A percentile compares a stretch with the other conserved stretches of the same genome.
Evolutionary conservation across 1,140 invertebrate species (phyloP).

Genomic region (Drosophila repleta): DNA sequence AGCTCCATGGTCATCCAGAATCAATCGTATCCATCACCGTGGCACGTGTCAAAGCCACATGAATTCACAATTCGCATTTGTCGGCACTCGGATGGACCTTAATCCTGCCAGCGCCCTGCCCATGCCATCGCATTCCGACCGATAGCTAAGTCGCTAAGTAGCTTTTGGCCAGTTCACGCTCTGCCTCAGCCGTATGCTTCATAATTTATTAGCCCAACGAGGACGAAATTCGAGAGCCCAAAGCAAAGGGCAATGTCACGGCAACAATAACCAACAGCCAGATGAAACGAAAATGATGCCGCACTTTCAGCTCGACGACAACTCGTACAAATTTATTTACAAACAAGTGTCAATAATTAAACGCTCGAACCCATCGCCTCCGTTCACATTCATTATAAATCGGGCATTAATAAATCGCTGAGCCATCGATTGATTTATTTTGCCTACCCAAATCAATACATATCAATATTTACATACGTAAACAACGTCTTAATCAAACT

Average conservation of each 20-base stretch:
- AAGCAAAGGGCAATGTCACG: conserved; percentile 10
- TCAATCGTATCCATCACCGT: conserved; percentile 15
- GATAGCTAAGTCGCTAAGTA: conserved; percentile 61
- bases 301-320: not conserved
- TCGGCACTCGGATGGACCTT: conserved; percentile 48
- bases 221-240: conserved; percentile 2
- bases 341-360: conserved; percentile 65
- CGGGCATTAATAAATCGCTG: conserved; percentile 43
- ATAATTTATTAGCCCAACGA: conserved; percentile 53
- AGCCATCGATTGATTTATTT: conserved; percentile 36
- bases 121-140: not conserved
- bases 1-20: conserved; percentile 6
- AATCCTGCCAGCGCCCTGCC: not conserved
- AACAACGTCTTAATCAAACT: too few species aligned
- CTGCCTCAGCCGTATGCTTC: conserved; percentile 14
- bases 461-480: conserved; percentile 1
- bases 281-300: conserved; percentile 16
- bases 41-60: conserved; percentile 71
- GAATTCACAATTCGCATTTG: conserved; percentile 74
- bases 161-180: conserved; percentile 26
- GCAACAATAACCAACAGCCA: not conserved
- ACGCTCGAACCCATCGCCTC: conserved; percentile 24
- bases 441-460: conserved; percentile 12
- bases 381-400: conserved; percentile 9
- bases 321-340: conserved; percentile 44